phyloP scores from a whole-genome alignment of 1,140 invertebrate genomes.

The Scaptodrosophila lebanonensis region DNA sequence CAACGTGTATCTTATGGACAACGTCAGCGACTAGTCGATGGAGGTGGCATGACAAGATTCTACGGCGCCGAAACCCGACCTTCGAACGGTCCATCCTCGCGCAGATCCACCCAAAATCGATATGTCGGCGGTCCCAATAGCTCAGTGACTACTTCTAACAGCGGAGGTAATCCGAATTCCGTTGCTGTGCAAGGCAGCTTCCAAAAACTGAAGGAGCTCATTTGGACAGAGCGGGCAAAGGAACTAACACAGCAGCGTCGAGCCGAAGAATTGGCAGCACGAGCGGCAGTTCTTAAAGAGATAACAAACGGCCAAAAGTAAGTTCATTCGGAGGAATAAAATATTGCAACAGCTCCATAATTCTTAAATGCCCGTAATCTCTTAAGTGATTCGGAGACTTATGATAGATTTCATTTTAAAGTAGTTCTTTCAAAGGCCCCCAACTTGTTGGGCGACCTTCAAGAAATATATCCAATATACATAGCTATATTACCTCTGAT shows the following conservation, averaged over 20 bases:
- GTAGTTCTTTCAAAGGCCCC: too few species aligned
- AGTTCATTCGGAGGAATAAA: conserved; percentile 2
- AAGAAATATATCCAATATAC: not conserved
- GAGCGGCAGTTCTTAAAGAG: conserved; percentile 80
- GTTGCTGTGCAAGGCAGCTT: conserved; percentile 81
- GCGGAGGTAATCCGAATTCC: conserved; percentile 31
- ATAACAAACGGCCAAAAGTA: conserved; percentile 78
- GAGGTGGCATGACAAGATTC: conserved; percentile 28
- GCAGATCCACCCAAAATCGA: conserved; percentile 53
- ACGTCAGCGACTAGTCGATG: conserved; percentile 34
- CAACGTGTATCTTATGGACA: conserved; percentile 34
- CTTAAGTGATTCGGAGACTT: too few species aligned
- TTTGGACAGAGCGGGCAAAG: conserved; percentile 82
- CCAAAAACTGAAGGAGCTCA: conserved; percentile 81
- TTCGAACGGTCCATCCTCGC: conserved; percentile 6
- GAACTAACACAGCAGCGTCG: conserved; percentile 82
- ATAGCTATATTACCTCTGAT: not conserved
- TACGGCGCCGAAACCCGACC: conserved; percentile 51
- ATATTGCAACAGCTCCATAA: not conserved
- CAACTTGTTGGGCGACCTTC: too few species aligned
- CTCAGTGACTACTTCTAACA: conserved; percentile 18
- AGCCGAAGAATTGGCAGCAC: conserved; percentile 81
- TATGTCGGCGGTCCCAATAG: conserved; percentile 49
- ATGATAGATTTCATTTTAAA: too few species aligned
- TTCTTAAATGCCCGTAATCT: too few species aligned